phyloP scores from a whole-genome alignment of 2,888 invertebrate species.

The Dione vanillae region DNA sequence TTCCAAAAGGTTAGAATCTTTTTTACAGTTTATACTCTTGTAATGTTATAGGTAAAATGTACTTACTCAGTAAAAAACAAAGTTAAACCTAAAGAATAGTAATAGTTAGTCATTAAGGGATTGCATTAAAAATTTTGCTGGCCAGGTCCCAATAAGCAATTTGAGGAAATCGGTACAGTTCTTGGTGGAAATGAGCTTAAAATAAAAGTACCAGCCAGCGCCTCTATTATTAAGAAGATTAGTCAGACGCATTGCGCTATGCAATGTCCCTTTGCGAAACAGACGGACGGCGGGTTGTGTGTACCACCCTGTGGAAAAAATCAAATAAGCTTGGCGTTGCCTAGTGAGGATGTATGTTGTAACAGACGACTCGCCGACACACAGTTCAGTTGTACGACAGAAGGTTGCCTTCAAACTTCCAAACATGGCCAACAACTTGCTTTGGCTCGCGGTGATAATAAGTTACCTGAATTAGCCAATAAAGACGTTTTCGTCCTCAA shows the following conservation, averaged over 20 bases:
- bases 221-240: constrained; percentile 76
- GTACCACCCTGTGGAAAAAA: constrained; percentile 74
- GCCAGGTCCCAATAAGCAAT: constrained; percentile 78
- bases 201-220: constrained; percentile 74
- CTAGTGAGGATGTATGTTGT: constrained; percentile 69
- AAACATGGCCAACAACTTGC: constrained; percentile 67
- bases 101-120: constrained; percentile 55
- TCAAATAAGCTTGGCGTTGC: constrained; percentile 71
- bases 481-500: constrained; percentile 86
- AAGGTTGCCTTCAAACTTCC: constrained; percentile 67
- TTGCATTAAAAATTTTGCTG: constrained; percentile 64
- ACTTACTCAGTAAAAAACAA: not conserved
- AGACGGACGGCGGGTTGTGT: constrained; percentile 60
- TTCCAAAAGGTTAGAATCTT: constrained; percentile 73
- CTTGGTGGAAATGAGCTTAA: constrained; percentile 76
- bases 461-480: constrained; percentile 73
- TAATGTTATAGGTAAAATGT: constrained; percentile 1
- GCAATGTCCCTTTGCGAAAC: constrained; percentile 68
- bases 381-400: constrained; percentile 76
- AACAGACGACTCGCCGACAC: constrained; percentile 67
- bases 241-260: constrained; percentile 75
- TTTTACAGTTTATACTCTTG: not conserved
- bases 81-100: constrained; percentile 46
- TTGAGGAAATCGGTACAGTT: constrained; percentile 77
- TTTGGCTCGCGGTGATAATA: constrained; percentile 65